Percentiles rank a stretch among this genome's conserved stretches.
These are phyloP conservation scores for Entomobrya proxima DNA, from an alignment of 2,888 invertebrate genomes.

Conservation along the genomic window DNA sequence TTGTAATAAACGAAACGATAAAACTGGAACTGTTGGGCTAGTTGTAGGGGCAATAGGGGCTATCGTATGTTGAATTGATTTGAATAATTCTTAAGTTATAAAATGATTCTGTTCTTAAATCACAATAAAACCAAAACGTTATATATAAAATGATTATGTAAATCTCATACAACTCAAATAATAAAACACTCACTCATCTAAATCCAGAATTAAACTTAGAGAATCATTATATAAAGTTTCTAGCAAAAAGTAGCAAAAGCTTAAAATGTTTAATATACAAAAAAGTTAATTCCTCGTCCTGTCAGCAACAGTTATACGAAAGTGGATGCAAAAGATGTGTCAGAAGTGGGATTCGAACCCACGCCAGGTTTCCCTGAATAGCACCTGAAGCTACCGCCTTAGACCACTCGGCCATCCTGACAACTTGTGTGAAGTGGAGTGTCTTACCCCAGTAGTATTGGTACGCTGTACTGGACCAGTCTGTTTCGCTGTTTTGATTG, in stretches of 20 bases:
- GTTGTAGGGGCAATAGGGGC: neutral
- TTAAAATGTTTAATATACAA: no score
- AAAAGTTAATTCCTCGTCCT: neutral
- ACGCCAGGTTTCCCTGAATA: constrained; percentile 73
- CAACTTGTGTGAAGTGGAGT: neutral
- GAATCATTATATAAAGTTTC: no score
- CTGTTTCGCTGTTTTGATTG: neutral
- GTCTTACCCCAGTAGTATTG: neutral
- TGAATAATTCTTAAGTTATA: no score
- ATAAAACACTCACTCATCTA: no score
- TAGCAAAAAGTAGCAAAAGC: no score
- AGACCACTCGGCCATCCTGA: constrained; percentile 74
- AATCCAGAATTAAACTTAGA: no score
- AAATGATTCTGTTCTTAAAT: no score
- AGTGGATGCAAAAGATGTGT: constrained; percentile 61
- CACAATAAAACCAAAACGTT: no score
- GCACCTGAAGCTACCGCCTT: constrained; percentile 75
- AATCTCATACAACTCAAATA: no score
- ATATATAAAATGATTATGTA: no score
- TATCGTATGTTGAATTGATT: no score
- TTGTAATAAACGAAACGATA: constrained; percentile 19
- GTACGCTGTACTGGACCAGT: neutral
- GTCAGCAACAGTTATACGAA: neutral
- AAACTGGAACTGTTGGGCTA: neutral
- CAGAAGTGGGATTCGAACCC: constrained; percentile 75